phyloP scores from a whole-genome alignment of 2,797 vertebrate species.

The Peromyscus melanophrys region DNA sequence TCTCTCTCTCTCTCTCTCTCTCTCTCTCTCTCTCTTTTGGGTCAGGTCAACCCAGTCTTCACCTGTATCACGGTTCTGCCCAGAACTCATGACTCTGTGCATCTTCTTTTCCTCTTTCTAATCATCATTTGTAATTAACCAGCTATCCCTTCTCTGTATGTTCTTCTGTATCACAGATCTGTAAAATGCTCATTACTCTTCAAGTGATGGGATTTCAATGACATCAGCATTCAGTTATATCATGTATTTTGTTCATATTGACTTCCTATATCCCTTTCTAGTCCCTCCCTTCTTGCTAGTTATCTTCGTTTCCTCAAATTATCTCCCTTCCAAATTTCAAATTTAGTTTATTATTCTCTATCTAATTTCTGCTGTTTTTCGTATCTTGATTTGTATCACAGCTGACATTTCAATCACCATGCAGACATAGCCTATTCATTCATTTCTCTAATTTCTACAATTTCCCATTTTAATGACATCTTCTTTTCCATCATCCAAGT shows the following conservation, averaged over 20 bases:
- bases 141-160: background rate
- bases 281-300: no score
- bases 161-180: background rate
- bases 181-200: background rate
- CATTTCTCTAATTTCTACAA: background rate
- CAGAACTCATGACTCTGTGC: background rate
- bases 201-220: background rate
- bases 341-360: background rate
- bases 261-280: background rate
- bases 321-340: background rate
- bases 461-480: background rate
- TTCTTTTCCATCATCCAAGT: background rate
- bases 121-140: background rate
- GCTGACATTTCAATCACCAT: background rate
- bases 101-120: background rate
- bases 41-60: background rate
- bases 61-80: background rate
- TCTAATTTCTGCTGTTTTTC: background rate
- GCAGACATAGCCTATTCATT: background rate
- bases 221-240: background rate
- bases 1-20: no score
- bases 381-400: background rate
- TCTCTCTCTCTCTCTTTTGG: no score
- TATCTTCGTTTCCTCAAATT: background rate
- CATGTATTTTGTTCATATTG: no score